These are phyloP conservation scores for Tangara arthus DNA, from an alignment of 2,797 vertebrate species.

Conservation along the genomic window DNA sequence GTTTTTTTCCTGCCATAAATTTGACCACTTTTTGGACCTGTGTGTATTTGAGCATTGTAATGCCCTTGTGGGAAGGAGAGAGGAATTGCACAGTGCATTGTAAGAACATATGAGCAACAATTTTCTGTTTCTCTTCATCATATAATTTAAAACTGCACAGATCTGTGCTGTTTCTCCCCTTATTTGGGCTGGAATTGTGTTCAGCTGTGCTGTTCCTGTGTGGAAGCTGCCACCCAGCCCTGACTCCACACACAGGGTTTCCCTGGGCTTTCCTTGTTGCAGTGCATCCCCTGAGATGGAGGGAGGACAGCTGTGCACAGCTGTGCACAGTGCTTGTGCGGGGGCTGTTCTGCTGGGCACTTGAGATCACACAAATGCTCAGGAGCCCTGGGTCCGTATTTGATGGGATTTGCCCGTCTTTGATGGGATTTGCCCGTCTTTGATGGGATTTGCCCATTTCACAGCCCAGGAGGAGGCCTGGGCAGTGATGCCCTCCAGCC, in stretches of 20 bases:
- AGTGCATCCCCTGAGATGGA: not conserved
- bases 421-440: not conserved
- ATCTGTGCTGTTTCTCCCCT: not conserved
- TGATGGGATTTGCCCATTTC: not conserved
- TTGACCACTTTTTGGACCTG: not conserved
- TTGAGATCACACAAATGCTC: not conserved
- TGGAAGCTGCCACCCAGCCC: not conserved
- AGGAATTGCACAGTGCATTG: not conserved
- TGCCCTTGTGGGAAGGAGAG: not conserved
- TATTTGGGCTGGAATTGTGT: not conserved
- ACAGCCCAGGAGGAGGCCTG: not conserved
- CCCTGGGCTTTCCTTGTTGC: not conserved
- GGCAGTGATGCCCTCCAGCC: not conserved
- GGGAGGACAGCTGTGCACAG: not conserved
- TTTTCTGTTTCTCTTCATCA: not conserved
- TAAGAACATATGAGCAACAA: not conserved
- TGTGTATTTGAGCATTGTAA: not conserved
- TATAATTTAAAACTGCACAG: not conserved
- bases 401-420: not conserved
- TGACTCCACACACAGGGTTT: not conserved
- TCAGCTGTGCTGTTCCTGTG: not conserved
- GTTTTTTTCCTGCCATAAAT: not conserved
- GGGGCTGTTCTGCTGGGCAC: not conserved
- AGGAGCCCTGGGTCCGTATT: accelerated
- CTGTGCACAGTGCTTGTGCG: not conserved